Conservation (phyloP, 2,797 vertebrate genomes). For the Acipenser ruthenus region DNA sequence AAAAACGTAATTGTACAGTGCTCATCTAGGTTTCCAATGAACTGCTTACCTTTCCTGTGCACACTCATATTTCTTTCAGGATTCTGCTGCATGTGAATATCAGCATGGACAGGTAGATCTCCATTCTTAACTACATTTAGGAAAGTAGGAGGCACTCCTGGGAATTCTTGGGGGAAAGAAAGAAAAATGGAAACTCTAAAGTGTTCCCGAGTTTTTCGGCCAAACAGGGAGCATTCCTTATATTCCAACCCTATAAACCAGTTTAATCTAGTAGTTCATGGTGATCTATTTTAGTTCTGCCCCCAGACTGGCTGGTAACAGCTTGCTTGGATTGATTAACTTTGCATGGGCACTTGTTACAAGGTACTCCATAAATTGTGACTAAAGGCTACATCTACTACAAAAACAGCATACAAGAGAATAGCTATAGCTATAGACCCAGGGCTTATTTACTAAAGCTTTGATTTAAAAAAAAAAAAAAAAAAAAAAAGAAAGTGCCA, state of each 20-base stretch:
- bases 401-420: too few species aligned
- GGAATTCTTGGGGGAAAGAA: slow-evolving; percentile 52
- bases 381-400: too few species aligned
- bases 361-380: too few species aligned
- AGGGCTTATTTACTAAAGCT: too few species aligned
- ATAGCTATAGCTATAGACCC: too few species aligned
- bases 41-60: slow-evolving; percentile 40
- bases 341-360: too few species aligned
- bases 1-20: too few species aligned
- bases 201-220: not conserved
- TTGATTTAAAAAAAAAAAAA: too few species aligned
- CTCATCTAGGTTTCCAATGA: too few species aligned
- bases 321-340: too few species aligned
- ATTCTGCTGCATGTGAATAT: slow-evolving; percentile 34
- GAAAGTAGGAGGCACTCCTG: slow-evolving; percentile 59
- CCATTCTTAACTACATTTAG: slow-evolving; percentile 63
- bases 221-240: not conserved
- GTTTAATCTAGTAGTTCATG: not conserved
- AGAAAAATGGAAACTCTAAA: not conserved
- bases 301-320: too few species aligned
- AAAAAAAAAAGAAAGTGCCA: too few species aligned
- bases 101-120: slow-evolving; percentile 38
- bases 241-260: not conserved
- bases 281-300: not conserved
- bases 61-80: slow-evolving; percentile 41